Conservation (phyloP, 2,888 invertebrate species). For the Muscina levida region DNA sequence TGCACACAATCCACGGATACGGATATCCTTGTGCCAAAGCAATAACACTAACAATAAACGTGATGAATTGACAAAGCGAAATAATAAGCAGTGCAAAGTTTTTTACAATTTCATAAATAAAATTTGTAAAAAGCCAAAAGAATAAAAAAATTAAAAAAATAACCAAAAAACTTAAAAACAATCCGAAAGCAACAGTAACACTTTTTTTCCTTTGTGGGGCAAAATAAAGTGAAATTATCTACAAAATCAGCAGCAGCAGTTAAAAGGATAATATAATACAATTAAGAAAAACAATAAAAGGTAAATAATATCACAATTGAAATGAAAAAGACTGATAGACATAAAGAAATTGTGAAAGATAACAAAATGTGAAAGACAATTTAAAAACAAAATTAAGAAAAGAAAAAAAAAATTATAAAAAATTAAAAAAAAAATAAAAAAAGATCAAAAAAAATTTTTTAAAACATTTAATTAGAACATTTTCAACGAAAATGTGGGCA, state of each 20-base stretch:
- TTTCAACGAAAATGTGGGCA: too few relatives aligned
- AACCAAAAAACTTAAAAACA: neutral
- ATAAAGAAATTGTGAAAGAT: too few relatives aligned
- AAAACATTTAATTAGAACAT: too few relatives aligned
- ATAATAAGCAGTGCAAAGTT: neutral
- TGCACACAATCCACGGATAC: neutral
- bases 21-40: constrained; percentile 8
- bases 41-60: constrained; percentile 4
- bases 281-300: constrained; percentile 1
- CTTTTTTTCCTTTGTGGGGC: neutral
- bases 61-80: constrained; percentile 12
- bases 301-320: too few relatives aligned
- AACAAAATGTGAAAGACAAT: too few relatives aligned
- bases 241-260: neutral
- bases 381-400: too few relatives aligned
- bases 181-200: neutral
- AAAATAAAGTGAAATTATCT: neutral
- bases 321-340: too few relatives aligned
- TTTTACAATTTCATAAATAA: constrained; percentile 16
- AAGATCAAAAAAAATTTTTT: too few relatives aligned
- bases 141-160: neutral
- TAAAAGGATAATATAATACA: constrained; percentile 13
- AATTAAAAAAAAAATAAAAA: too few relatives aligned
- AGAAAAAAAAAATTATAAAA: too few relatives aligned
- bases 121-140: constrained; percentile 9